A percentile compares a stretch with the other conserved stretches of the same genome.
These are phyloP conservation scores for Lamellibrachia columna DNA, from an alignment of 2,888 invertebrate species.

Conservation along the genomic window DNA sequence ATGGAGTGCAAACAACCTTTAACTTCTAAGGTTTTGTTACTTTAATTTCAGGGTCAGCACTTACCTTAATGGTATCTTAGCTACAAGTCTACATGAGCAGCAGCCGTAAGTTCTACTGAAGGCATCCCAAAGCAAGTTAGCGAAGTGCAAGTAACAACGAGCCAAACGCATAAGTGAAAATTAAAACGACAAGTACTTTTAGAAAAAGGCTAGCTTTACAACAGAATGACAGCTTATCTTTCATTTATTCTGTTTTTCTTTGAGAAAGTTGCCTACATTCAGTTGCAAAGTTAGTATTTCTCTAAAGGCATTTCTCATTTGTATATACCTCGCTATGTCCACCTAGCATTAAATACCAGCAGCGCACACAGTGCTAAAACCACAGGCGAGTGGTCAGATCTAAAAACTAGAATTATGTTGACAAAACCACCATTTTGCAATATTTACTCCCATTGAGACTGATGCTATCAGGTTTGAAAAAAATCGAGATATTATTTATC, in stretches of 20 bases:
- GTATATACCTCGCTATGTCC: not conserved
- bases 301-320: not conserved
- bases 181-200: not conserved
- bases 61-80: too few species aligned
- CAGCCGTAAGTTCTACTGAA: not conserved
- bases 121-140: slow-evolving; percentile 12
- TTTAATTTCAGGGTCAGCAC: too few species aligned
- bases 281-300: not conserved
- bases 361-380: not conserved
- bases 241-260: not conserved
- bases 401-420: not conserved
- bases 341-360: not conserved
- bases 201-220: not conserved
- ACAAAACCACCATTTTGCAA: not conserved
- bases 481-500: too few species aligned
- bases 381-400: not conserved
- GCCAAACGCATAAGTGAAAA: not conserved
- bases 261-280: not conserved
- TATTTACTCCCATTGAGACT: too few species aligned
- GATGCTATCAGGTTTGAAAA: too few species aligned
- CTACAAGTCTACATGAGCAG: not conserved
- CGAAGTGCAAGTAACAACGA: not conserved
- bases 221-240: not conserved
- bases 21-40: too few species aligned
- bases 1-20: too few species aligned